A percentile compares a stretch with the other conserved stretches of the same genome.
Conservation (phyloP, 1,140 invertebrate species). For the Solenopsis fugax region DNA sequence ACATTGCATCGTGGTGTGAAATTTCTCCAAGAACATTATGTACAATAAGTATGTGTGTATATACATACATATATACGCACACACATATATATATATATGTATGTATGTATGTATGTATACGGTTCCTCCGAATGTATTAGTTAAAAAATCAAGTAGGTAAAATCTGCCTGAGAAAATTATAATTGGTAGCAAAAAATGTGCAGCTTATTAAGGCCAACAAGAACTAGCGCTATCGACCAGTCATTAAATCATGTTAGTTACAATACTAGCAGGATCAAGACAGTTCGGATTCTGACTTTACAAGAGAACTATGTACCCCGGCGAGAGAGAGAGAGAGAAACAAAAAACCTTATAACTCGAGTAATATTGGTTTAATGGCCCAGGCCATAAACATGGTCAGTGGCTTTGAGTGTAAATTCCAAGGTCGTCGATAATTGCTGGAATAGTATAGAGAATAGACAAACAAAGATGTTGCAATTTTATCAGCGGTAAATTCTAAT, state of each 20-base stretch:
- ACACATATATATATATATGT: too few relatives aligned
- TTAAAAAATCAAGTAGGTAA: neutral
- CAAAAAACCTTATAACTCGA: slow-evolving; percentile 21
- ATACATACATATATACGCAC: too few relatives aligned
- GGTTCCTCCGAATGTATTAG: neutral
- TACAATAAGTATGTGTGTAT: neutral
- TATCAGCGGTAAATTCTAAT: neutral
- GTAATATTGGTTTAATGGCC: slow-evolving; percentile 55
- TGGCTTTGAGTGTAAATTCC: slow-evolving; percentile 7
- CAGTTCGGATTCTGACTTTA: slow-evolving; percentile 20
- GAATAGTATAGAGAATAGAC: neutral
- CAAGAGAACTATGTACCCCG: slow-evolving; percentile 13
- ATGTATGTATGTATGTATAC: neutral
- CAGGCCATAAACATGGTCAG: neutral
- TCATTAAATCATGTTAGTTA: slow-evolving; percentile 58
- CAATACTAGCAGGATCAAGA: slow-evolving; percentile 61
- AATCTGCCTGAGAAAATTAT: slow-evolving; percentile 32
- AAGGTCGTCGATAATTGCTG: slow-evolving; percentile 32
- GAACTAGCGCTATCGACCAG: slow-evolving; percentile 42
- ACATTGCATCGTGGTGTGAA: neutral
- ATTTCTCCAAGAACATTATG: slow-evolving; percentile 34
- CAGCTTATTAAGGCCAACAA: slow-evolving; percentile 28
- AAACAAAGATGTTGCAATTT: slow-evolving; percentile 13
- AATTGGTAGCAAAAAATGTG: slow-evolving; percentile 44
- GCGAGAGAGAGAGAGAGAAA: neutral